These are phyloP conservation scores for Dasyurus viverrinus DNA, from an alignment of 2,113 vertebrate species.

Conservation along the genomic window DNA sequence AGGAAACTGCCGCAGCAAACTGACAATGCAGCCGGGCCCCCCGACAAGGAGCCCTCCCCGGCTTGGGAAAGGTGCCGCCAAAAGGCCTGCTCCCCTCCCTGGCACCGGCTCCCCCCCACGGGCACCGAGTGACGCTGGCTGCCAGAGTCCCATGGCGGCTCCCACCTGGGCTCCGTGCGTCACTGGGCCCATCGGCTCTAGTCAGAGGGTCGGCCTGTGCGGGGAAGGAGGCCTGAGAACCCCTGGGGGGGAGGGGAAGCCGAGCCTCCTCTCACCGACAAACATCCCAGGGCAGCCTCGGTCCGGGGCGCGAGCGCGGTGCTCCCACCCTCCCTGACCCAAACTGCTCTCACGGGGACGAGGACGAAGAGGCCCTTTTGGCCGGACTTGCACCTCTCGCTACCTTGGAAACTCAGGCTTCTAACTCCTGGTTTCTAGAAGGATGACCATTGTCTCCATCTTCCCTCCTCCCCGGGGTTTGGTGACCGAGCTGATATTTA, in stretches of 20 bases:
- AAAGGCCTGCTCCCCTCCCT: neutral
- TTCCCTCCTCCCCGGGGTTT: constrained; percentile 9
- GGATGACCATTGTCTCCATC: constrained; percentile 22
- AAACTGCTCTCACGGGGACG: neutral
- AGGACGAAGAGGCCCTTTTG: constrained; percentile 5
- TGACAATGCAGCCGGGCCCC: constrained; percentile 8
- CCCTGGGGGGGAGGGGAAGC: neutral
- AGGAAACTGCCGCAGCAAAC: constrained; percentile 53
- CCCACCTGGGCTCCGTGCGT: neutral
- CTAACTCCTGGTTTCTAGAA: neutral
- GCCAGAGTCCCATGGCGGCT: neutral
- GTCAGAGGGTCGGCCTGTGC: neutral
- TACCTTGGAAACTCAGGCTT: neutral
- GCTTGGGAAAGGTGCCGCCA: neutral
- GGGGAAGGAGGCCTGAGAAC: neutral
- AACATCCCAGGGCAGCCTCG: neutral
- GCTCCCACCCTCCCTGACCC: neutral
- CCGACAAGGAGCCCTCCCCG: constrained; percentile 31
- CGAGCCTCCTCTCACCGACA: neutral
- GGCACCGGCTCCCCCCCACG: no score
- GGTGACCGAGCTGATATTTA: constrained; percentile 41
- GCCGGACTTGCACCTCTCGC: neutral
- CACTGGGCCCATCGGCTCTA: neutral
- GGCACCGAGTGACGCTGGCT: neutral
- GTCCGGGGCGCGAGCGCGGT: neutral